Conservation (phyloP, 2,888 invertebrate genomes). For the Torymus texanus region DNA sequence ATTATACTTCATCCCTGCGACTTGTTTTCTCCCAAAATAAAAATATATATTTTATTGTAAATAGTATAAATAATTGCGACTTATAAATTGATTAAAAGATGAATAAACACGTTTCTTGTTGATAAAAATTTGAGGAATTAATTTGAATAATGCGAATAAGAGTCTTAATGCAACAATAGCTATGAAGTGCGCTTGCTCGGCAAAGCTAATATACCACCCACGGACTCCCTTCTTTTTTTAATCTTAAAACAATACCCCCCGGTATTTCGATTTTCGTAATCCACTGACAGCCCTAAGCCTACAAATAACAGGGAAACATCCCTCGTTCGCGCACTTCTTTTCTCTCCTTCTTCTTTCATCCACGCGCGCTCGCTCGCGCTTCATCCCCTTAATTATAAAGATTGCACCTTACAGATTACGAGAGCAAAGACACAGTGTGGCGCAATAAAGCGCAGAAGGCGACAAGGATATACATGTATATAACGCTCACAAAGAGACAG, state of each 20-base stretch:
- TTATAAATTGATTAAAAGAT: too few species aligned
- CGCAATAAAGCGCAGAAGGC: slow-evolving; percentile 9
- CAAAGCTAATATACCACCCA: slow-evolving; percentile 11
- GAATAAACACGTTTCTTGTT: too few species aligned
- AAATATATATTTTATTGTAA: too few species aligned
- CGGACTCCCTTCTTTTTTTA: slow-evolving; percentile 29
- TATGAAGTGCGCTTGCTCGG: not conserved
- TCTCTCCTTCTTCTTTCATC: slow-evolving; percentile 25
- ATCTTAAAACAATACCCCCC: slow-evolving; percentile 43
- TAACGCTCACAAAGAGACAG: too few species aligned
- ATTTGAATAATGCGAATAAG: not conserved
- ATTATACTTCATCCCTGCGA: too few species aligned
- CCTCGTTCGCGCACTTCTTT: slow-evolving; percentile 4
- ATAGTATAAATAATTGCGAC: too few species aligned
- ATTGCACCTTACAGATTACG: slow-evolving; percentile 44
- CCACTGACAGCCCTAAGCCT: slow-evolving; percentile 33
- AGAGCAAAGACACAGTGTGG: slow-evolving; percentile 8
- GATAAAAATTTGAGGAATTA: not conserved
- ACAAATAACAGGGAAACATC: slow-evolving; percentile 31
- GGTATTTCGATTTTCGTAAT: slow-evolving; percentile 41
- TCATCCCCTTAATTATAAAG: slow-evolving; percentile 51
- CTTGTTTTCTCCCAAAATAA: too few species aligned
- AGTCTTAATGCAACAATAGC: not conserved
- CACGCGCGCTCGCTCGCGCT: not conserved
- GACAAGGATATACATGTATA: not conserved